Conservation (phyloP, 92 coral and sea anemone genomes). For the Pocillopora grandis region DNA sequence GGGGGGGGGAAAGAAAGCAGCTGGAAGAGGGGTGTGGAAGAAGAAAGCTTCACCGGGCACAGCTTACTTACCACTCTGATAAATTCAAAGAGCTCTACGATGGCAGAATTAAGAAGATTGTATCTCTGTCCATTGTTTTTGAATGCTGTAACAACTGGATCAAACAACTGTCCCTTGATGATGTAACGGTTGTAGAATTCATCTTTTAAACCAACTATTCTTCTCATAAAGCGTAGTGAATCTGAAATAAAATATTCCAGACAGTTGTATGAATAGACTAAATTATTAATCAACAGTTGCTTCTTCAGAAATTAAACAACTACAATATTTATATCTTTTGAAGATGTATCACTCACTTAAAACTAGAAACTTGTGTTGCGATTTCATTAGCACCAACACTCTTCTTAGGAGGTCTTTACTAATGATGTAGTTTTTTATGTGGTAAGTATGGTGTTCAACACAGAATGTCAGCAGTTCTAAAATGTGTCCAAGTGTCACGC, state of each 20-base stretch:
- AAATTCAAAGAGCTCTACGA: constrained; percentile 97
- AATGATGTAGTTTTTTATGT: constrained; percentile 96
- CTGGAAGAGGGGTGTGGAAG: no score
- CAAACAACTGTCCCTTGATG: constrained; percentile 92
- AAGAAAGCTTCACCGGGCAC: neutral
- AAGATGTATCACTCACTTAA: constrained; percentile 73
- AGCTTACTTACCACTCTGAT: constrained; percentile 81
- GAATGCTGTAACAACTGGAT: constrained; percentile 82
- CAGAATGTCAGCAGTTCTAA: constrained; percentile 92
- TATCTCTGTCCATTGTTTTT: constrained; percentile 91
- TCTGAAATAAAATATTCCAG: constrained; percentile 41
- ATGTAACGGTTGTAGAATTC: constrained; percentile 99
- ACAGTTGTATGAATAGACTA: neutral
- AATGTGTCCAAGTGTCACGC: constrained; percentile 89
- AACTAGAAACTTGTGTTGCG: constrained; percentile 94
- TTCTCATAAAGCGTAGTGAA: constrained; percentile 94
- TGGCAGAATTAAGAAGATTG: constrained; percentile 94
- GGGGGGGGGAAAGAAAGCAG: no score
- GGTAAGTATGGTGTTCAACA: constrained; percentile 97
- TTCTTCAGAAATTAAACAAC: neutral
- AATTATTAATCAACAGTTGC: neutral
- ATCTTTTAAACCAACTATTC: constrained; percentile 94
- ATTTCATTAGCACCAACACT: constrained; percentile 87
- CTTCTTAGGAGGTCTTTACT: constrained; percentile 94
- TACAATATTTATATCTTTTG: neutral